Base-by-base conservation (phyloP, 2,113 vertebrate genomes). In the Speoplatyrhinus poulsoni region DNA sequence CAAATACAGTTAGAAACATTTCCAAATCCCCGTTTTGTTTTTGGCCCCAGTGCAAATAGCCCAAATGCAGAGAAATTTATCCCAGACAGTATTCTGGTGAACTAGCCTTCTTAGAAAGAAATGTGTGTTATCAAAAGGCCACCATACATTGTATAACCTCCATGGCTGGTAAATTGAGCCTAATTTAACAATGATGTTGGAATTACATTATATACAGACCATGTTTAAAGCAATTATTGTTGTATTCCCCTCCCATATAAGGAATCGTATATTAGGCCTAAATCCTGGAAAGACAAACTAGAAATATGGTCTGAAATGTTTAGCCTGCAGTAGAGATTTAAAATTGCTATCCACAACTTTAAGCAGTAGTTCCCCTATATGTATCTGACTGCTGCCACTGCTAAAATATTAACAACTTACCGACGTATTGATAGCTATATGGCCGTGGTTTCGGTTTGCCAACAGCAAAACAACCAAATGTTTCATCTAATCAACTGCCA, bases 21-120 rank as follows among this genome's bases (percentile, higher is more conserved):
- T 77, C 63, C 60, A 76, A 87, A 85, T 69, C 50, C 79, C 52
- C 16, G 60, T 9, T 80, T 77, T 16, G 41, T 61, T 50, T 79
- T 67, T 10, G 17, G 68, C 68, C 70, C 70, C 62, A 63, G 66
- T 82, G 67, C 77, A 89, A 88, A 88, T 81, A 85, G 76, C 50
- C 65, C 69, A 49, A 79, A 77, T 85, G 80, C 74, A 67, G 63
- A 77, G 84, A 87, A 89, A 76, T 47, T 56, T n/a, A 53, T 63
- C 32, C 3, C 32, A 6, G 67, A 83, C 66, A 61, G 16, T 60
- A 76, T 91, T 88, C 89, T 73, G 67, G 75, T 82, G 72, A 92
- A 89, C 16, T n/a, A 46, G 26, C 12, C 10, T 91, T 90, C 87
- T 82, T 61, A 36, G 86, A 90, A 92, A 36, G 26, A 26, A 26